A percentile compares a stretch with the other conserved stretches of the same genome.
Evolutionary conservation across 2,888 invertebrate genomes (phyloP).

Genomic region (Epistrophella euchroma): DNA sequence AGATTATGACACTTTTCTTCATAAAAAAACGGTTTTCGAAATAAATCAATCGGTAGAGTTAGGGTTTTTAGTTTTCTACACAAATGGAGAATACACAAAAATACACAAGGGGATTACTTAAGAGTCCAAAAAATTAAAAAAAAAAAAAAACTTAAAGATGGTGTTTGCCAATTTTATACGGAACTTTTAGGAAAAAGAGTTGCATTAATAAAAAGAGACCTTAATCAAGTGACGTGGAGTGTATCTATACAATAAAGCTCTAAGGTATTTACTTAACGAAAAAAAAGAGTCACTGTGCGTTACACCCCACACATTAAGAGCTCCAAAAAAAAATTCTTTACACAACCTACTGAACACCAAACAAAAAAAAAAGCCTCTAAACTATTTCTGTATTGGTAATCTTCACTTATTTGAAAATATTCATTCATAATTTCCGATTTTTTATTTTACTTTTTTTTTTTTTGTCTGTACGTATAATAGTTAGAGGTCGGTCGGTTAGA

Average conservation of each 20-base stretch:
- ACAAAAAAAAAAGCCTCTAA: background rate
- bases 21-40: no score
- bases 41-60: no score
- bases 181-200: no score
- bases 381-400: background rate
- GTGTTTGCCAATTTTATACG: no score
- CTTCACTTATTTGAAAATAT: slow-evolving; percentile 12
- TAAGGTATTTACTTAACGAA: background rate
- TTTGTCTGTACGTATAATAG: background rate
- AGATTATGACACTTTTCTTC: no score
- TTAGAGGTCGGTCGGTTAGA: background rate
- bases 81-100: no score
- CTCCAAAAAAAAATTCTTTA: slow-evolving; percentile 27
- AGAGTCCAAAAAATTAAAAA: no score
- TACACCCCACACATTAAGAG: slow-evolving; percentile 44
- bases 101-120: no score
- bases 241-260: slow-evolving; percentile 40
- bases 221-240: background rate
- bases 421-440: slow-evolving; percentile 37
- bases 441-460: background rate
- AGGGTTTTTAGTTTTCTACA: no score
- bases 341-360: slow-evolving; percentile 27
- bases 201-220: no score
- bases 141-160: no score
- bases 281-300: slow-evolving; percentile 22